These are phyloP conservation scores for Leucophenga maculata DNA, from an alignment of 2,888 invertebrate species.

Conservation along the genomic window DNA sequence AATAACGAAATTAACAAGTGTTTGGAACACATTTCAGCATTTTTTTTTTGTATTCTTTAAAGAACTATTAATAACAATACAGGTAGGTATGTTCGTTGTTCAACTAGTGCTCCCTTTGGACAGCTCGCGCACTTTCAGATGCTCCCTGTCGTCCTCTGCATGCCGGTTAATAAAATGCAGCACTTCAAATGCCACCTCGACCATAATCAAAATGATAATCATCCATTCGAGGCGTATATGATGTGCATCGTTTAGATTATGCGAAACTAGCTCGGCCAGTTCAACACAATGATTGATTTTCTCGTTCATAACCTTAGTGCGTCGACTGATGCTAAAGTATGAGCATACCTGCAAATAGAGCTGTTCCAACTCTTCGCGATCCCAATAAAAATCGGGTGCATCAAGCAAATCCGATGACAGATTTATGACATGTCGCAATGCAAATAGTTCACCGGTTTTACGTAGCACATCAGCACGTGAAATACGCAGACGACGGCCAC, in stretches of 20 bases:
- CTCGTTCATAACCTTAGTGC: constrained; percentile 96
- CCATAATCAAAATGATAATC: constrained; percentile 95
- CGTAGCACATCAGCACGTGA: constrained; percentile 77
- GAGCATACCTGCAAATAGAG: constrained; percentile 87
- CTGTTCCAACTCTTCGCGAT: constrained; percentile 88
- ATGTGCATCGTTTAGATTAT: constrained; percentile 93
- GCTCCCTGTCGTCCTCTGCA: constrained; percentile 29
- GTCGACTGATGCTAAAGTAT: constrained; percentile 87
- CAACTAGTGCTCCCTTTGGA: not conserved
- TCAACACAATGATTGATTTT: constrained; percentile 95
- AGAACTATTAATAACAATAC: too few species aligned
- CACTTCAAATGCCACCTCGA: constrained; percentile 91
- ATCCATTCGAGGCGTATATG: constrained; percentile 96
- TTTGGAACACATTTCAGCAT: too few species aligned
- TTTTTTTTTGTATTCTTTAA: too few species aligned
- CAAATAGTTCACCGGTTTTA: constrained; percentile 91
- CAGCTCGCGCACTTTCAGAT: not conserved
- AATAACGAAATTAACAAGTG: too few species aligned
- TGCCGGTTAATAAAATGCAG: constrained; percentile 83
- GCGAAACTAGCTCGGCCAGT: constrained; percentile 88
- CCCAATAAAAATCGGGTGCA: constrained; percentile 99
- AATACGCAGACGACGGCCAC: constrained; percentile 79
- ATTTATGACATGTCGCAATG: constrained; percentile 90
- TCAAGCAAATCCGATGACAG: constrained; percentile 94
- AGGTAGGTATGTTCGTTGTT: too few species aligned